Evolutionary conservation across 64 coral and sea anemone species (phyloP), one percentile per base, ranked within the genome.

Genomic region (Pocillopora verrucosa): DNA sequence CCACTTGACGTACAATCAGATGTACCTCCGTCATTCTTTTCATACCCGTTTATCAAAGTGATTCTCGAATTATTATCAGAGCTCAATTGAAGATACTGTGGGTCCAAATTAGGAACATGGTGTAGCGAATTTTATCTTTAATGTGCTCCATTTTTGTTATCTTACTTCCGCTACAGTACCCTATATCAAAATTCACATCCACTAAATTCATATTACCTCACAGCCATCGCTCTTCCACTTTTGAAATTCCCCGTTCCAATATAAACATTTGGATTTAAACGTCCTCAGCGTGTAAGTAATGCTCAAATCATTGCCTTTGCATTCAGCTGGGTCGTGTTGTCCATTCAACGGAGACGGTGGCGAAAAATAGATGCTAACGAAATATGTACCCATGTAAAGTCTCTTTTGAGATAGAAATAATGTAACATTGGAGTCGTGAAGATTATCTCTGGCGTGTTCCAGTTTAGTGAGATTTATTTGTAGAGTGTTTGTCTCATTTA

Each of bases 191-290:
- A 63, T 63, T 13, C 61, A 15, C 3, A 63, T 63, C 13, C 12
- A 9, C 11, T 63, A 63, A 63, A 17, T 15, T 63, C 16, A 63
- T 1, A 63, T 12, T 80, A 90, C 92, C 65, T 77, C 56, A 77
- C 92, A 94, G 7, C 92, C 92, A 74, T 94, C 92, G 73, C 74
- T 65, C 80, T 87, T 89, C 92, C 92, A 94, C 13, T 78, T 38
- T 79, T 94, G 73, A n/a, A 80, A 76, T 70, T 86, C 59, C 37
- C 80, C 74, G 56, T 82, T 94, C 92, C 92, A 94, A 74, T 90
- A 94, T 36, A 94, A 72, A 60, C 92, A 94, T 73, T 79, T 94
- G 0, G 92, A 94, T 51, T 74, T 65, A 30, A 78, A 94, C 15
- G 67, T 80, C 57, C 88, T 87, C 12, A 94, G 87, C 2, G 64